Base-by-base conservation (phyloP, 2,888 invertebrate genomes). In the Notodonta ziczac region DNA sequence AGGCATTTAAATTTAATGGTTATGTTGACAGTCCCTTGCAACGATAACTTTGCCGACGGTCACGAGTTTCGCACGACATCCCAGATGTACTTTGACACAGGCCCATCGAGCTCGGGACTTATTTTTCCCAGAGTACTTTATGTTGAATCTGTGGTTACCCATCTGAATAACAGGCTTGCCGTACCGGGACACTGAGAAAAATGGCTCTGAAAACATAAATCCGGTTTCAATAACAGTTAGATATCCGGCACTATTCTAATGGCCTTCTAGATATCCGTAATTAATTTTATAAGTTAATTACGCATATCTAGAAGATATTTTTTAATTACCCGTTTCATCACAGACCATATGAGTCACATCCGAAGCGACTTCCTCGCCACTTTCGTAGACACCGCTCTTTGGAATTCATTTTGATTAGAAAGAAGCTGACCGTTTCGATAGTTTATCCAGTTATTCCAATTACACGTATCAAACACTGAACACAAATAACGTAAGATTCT, bases 81-180 rank as follows among this genome's bases (percentile, higher is more conserved):
- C 61, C 4, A 60, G 42, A 32, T 51, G 56, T 8, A 46, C 54
- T 55, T 65, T 65, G 44, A 68, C 62, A 24, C 69, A 69, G 54
- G 50, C 35, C 69, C 62, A 68, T 13, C 60, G 62, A 8, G 57
- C 51, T 3, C n/a, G 16, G 8, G 14, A 0, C 50, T n/a, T 56
- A 2, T 13, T 9, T 6, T 35, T 10, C 10, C 51, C 59, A 4
- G 12, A n/a, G 10, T 50, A 55, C 51, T 67, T 70, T 16, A 59
- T 8, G 51, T 67, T 55, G 67, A 66, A 62, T 57, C 77, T 65
- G 60, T 69, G 56, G 0, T 60, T 59, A 0, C 73, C 78, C 35
- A 80, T 63, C 7, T 78, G 58, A 5, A 85, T 74, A 0, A 83
- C 83, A 0, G 82, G 85, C 5, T 72, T 70, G 1, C 76, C 72